Base-by-base conservation (phyloP, 2,113 vertebrate genomes). In the Romanogobio albipinnatus region DNA sequence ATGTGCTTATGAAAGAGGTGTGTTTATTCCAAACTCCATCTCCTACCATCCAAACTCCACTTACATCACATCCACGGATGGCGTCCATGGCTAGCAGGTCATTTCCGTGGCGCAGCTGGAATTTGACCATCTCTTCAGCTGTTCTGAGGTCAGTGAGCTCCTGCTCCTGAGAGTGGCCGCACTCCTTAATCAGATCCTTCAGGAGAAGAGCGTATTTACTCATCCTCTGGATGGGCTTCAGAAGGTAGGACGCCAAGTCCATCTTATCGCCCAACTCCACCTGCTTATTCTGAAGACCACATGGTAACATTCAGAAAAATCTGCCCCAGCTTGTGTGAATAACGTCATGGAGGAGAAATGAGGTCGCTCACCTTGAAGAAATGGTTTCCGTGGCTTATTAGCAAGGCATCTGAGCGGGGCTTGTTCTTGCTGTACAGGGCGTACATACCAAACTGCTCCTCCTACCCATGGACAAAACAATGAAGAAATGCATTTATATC, bases 1-100 rank as follows among this genome's bases (percentile, higher is more conserved):
- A 19, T 19, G 53, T 22, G 53, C 53, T 9, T 56, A 56, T 19
- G 53, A 56, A 56, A 19, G 53, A 56, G 53, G 17, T 2, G 6
- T 56, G 53, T 56, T 7, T 56, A 56, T 19, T 17, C 51, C 51
- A 53, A 53, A 53, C 49, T 51, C 14, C 4, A 17, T 56, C 15
- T 56, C 51, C 17, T 19, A 56, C 6, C 17, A 56, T 56, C 51
- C 51, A 19, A 56, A 56, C 53, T 56, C 5, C 14, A 24, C 97
- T 86, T 93, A 99, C 98, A 0, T 99, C 97, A 87, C 98, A 99
- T 90, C 96, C 96, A 0, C 96, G 94, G 86, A 99, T 97, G 88
- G 97, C 98, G 1, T 99, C 98, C 98, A 99, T 99, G 29, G 98
- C 97, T 58, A 99, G 93, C 89, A 99, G 94, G 91, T 99, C 98